Evolutionary conservation across 2,113 vertebrate genomes (phyloP).

Genomic region (Fregetta grallaria): DNA sequence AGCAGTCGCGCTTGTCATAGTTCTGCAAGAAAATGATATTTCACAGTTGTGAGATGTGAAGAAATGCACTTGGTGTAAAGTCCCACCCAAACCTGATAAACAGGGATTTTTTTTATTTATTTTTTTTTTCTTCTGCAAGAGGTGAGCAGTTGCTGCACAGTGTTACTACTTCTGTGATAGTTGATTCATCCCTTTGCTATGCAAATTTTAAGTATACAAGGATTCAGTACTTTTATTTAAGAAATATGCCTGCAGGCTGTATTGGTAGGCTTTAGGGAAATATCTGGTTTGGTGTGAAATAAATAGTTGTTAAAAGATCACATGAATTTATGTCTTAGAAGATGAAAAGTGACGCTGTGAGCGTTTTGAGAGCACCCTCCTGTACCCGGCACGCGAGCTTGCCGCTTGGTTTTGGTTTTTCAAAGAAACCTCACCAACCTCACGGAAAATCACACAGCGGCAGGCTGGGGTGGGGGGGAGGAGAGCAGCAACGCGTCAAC

Average conservation of each 20-base stretch:
- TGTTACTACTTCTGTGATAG: constrained; percentile 77
- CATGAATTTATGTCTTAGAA: constrained; percentile 87
- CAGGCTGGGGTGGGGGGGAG: not conserved
- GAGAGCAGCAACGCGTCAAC: not conserved
- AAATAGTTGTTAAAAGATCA: constrained; percentile 96
- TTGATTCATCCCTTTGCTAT: constrained; percentile 87
- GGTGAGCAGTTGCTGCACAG: constrained; percentile 76
- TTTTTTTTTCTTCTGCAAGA: constrained; percentile 73
- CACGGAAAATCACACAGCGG: not conserved
- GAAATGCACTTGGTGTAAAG: not conserved
- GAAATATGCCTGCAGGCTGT: constrained; percentile 89
- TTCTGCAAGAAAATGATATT: constrained; percentile 15
- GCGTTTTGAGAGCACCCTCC: constrained; percentile 37
- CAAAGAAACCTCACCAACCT: constrained; percentile 21
- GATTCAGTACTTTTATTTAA: constrained; percentile 92
- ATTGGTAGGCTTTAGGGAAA: constrained; percentile 85
- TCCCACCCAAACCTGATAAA: constrained; percentile 49
- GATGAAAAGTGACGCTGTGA: constrained; percentile 81
- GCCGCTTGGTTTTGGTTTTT: constrained; percentile 53
- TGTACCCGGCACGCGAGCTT: not conserved
- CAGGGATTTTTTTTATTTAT: constrained; percentile 51
- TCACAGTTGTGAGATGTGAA: constrained; percentile 16
- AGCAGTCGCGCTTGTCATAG: not conserved
- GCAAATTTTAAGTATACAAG: constrained; percentile 91
- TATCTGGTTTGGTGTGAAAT: constrained; percentile 89